These are phyloP conservation scores for Mycalesis mineus DNA, from an alignment of 2,888 invertebrate species.

Conservation along the genomic window DNA sequence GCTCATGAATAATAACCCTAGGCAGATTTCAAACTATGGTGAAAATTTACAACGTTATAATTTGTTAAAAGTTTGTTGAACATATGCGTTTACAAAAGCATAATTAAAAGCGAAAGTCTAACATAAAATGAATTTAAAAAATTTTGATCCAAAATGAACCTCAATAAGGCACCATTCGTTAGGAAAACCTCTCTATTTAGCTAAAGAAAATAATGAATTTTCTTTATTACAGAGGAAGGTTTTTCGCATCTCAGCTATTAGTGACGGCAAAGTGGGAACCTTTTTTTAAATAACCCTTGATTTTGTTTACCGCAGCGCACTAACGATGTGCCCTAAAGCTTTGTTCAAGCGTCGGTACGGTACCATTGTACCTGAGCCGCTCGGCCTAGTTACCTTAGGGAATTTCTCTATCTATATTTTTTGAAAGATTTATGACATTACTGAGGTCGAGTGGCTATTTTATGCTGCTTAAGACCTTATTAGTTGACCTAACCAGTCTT, in stretches of 20 bases:
- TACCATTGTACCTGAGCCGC: slow-evolving; percentile 6
- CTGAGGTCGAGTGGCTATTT: too few relatives aligned
- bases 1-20: too few relatives aligned
- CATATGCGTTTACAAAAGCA: not conserved
- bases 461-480: too few relatives aligned
- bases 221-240: slow-evolving; percentile 8
- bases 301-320: slow-evolving; percentile 39
- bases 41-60: too few relatives aligned
- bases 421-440: too few relatives aligned
- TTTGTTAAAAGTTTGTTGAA: too few relatives aligned
- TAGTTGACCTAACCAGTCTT: too few relatives aligned
- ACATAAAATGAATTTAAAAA: not conserved
- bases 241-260: slow-evolving; percentile 7
- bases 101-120: not conserved
- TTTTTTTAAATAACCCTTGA: slow-evolving; percentile 27
- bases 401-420: not conserved
- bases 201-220: slow-evolving; percentile 14
- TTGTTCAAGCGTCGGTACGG: slow-evolving; percentile 3
- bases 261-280: slow-evolving; percentile 6
- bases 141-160: not conserved
- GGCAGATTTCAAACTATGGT: too few relatives aligned
- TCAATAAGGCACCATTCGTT: slow-evolving; percentile 5
- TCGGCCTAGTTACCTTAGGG: not conserved
- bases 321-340: slow-evolving; percentile 42
- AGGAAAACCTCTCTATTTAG: slow-evolving; percentile 7